Evolutionary conservation across 2,888 invertebrate genomes (phyloP).

Genomic region (Drosophila sordidula): DNA sequence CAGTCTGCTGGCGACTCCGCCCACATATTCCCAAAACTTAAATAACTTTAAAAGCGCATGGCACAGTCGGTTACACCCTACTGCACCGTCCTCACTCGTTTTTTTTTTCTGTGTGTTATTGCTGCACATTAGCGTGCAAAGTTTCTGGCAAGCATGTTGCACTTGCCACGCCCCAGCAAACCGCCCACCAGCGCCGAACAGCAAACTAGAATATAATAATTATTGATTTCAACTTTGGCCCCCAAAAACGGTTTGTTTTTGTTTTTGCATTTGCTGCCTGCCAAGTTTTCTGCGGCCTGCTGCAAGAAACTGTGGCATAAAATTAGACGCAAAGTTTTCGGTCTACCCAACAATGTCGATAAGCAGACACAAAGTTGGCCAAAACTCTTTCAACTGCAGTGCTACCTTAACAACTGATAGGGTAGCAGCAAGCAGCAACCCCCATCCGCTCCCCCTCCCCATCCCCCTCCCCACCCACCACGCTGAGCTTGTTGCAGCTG

Average conservation of each 20-base stretch:
- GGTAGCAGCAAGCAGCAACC: not conserved
- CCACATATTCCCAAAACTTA: too few species aligned
- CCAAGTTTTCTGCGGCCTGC: constrained; percentile 25
- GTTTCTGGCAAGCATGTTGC: constrained; percentile 77
- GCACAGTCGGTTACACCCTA: too few species aligned
- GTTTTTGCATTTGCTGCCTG: constrained; percentile 20
- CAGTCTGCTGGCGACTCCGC: too few species aligned
- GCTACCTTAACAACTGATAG: constrained; percentile 44
- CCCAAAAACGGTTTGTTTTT: constrained; percentile 11
- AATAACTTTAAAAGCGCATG: too few species aligned
- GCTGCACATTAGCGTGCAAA: constrained; percentile 74
- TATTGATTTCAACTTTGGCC: constrained; percentile 74
- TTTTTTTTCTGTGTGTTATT: constrained; percentile 29
- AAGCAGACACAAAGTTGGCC: constrained; percentile 42
- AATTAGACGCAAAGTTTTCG: constrained; percentile 59
- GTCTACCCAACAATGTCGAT: constrained; percentile 46
- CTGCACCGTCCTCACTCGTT: too few species aligned
- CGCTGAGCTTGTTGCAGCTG: constrained; percentile 35
- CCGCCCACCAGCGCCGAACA: constrained; percentile 32
- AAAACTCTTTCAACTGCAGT: constrained; percentile 32
- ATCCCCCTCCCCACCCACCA: not conserved
- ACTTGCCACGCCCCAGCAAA: constrained; percentile 40
- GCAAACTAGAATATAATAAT: constrained; percentile 67
- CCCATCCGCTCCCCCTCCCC: not conserved
- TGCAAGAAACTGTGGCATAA: constrained; percentile 54